These are phyloP conservation scores for Myathropa florea DNA, from an alignment of 2,888 invertebrate species.

Conservation along the genomic window DNA sequence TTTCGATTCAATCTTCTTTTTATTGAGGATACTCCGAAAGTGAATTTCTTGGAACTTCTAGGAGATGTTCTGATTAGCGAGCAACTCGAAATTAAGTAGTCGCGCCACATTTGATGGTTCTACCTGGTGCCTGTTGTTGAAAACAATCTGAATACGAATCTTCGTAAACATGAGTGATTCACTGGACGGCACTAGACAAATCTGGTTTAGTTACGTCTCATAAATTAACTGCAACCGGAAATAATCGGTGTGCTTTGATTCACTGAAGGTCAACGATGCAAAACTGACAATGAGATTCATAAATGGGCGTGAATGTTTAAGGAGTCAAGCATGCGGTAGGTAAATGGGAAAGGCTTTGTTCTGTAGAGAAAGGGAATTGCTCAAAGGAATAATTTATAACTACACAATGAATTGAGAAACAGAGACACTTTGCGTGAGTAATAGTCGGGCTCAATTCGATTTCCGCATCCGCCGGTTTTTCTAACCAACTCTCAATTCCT, in stretches of 20 bases:
- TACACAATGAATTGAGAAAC: no score
- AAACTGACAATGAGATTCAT: no score
- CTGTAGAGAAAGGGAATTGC: no score
- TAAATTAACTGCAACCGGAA: neutral
- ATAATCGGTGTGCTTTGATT: neutral
- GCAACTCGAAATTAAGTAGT: neutral
- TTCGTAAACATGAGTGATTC: neutral
- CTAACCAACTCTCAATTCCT: no score
- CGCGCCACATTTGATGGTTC: neutral
- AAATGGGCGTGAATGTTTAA: no score
- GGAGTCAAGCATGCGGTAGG: no score
- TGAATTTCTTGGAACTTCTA: neutral
- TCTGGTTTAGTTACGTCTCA: neutral
- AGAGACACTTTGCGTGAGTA: no score
- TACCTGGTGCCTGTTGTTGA: neutral
- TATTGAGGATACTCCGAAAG: neutral
- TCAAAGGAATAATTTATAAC: no score
- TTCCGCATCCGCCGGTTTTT: no score
- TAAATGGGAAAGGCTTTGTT: no score
- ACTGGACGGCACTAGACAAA: neutral
- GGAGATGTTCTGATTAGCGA: neutral
- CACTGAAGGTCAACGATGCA: neutral
- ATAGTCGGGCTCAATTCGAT: no score
- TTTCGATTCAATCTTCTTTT: no score
- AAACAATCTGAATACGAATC: neutral